Conservation (phyloP, 2,113 vertebrate genomes). For the Lophochroa leadbeateri region DNA sequence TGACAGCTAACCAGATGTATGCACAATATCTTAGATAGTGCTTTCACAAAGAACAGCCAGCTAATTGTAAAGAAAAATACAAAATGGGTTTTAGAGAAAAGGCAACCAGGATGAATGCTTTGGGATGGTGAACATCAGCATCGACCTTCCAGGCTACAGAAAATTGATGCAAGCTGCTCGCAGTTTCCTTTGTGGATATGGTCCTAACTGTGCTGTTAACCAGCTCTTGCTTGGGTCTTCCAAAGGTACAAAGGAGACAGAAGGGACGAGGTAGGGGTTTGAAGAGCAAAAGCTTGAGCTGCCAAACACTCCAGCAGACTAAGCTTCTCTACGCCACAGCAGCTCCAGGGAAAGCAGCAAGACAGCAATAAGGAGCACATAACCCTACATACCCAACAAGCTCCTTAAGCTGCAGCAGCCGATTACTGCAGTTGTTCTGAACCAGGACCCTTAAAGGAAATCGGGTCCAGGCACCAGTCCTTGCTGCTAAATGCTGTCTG, state of each 20-base stretch:
- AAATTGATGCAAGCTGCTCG: background rate
- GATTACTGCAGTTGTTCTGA: rapidly evolving
- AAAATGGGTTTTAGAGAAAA: background rate
- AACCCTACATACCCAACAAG: background rate
- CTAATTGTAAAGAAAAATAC: background rate
- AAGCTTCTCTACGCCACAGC: background rate
- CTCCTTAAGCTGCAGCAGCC: rapidly evolving
- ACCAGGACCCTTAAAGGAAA: background rate
- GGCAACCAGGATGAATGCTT: background rate
- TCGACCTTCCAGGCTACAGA: background rate
- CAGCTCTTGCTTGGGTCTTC: background rate
- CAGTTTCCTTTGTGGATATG: background rate
- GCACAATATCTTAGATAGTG: background rate
- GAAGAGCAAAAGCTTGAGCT: background rate
- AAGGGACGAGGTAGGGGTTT: background rate
- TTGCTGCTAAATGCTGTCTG: background rate
- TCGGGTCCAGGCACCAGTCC: background rate
- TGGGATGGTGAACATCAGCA: background rate
- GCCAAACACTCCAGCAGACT: background rate
- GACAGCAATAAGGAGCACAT: background rate
- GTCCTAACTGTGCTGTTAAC: background rate
- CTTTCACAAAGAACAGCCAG: background rate
- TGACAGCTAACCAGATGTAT: constrained; percentile 16
- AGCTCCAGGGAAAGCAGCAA: background rate
- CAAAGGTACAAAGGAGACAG: background rate